A percentile compares a stretch with the other conserved stretches of the same genome.
These are phyloP conservation scores for Blastobasis lacticolella DNA, from an alignment of 2,888 invertebrate genomes.

Conservation along the genomic window DNA sequence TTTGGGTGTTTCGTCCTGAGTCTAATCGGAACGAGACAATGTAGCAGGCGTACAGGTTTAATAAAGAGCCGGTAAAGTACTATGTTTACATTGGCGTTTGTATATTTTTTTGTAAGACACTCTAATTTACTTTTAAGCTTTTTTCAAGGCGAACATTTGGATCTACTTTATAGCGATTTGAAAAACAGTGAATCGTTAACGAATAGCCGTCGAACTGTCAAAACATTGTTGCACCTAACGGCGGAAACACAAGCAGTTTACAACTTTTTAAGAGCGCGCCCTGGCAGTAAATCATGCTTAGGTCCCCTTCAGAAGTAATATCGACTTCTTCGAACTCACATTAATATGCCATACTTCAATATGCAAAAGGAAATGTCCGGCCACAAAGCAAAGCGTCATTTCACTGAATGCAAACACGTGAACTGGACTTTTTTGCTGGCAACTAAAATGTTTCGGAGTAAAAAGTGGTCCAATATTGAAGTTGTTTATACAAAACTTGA, in stretches of 20 bases:
- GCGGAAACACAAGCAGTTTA: constrained; percentile 70
- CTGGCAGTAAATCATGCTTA: constrained; percentile 68
- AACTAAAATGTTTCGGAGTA: too few relatives aligned
- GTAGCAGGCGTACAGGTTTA: too few relatives aligned
- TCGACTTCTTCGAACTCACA: constrained; percentile 70
- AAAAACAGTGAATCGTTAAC: too few relatives aligned
- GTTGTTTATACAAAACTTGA: too few relatives aligned
- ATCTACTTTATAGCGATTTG: too few relatives aligned
- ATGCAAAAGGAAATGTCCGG: constrained; percentile 57
- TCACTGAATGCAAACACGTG: constrained; percentile 36
- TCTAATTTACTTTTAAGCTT: too few relatives aligned
- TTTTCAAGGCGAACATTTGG: too few relatives aligned
- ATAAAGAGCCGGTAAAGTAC: too few relatives aligned
- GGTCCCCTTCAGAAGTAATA: constrained; percentile 69
- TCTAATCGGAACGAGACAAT: not conserved
- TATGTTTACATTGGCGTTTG: too few relatives aligned
- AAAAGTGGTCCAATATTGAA: too few relatives aligned
- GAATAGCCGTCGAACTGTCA: too few relatives aligned
- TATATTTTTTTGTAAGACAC: too few relatives aligned
- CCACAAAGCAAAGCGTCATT: constrained; percentile 46
- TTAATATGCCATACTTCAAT: constrained; percentile 70
- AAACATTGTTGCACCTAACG: constrained; percentile 55
- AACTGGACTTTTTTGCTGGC: constrained; percentile 1
- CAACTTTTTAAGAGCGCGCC: constrained; percentile 67
- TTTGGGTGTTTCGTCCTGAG: not conserved